Conservation (phyloP, 2,113 vertebrate species). For the Rhabdomys dilectus region DNA sequence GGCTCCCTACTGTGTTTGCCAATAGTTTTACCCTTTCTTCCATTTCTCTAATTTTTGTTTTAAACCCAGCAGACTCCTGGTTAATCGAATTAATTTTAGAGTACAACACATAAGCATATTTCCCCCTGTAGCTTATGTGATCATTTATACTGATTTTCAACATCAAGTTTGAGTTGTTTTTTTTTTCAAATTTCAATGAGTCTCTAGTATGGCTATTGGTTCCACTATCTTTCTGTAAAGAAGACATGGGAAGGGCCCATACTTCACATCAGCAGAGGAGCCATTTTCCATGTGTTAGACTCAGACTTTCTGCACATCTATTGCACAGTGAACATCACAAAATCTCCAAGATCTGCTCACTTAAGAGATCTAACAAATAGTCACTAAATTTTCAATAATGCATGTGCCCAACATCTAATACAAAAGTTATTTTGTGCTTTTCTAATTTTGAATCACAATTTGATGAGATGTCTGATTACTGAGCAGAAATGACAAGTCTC, state of each 20-base stretch:
- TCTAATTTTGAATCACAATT: background rate
- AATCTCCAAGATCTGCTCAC: background rate
- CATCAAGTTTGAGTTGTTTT: background rate
- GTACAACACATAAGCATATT: background rate
- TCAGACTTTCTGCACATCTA: background rate
- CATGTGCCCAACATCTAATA: background rate
- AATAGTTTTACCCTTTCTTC: slow-evolving; percentile 67
- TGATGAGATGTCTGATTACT: background rate
- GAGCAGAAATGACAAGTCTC: background rate
- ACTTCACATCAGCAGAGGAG: background rate
- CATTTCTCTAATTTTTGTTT: slow-evolving; percentile 64
- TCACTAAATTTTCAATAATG: background rate
- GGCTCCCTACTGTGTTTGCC: slow-evolving; percentile 46
- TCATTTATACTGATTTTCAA: background rate
- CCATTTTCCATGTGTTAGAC: background rate
- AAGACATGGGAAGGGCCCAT: background rate
- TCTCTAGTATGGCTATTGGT: too few relatives aligned
- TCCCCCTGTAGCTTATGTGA: background rate
- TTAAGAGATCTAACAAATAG: background rate
- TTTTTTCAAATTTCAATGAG: background rate
- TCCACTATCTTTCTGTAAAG: background rate
- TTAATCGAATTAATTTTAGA: slow-evolving; percentile 62
- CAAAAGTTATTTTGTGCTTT: background rate
- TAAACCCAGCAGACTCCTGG: slow-evolving; percentile 40
- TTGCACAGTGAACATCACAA: background rate